Evolutionary conservation across 2,797 vertebrate species (phyloP).

Genomic region (Mycteria americana): DNA sequence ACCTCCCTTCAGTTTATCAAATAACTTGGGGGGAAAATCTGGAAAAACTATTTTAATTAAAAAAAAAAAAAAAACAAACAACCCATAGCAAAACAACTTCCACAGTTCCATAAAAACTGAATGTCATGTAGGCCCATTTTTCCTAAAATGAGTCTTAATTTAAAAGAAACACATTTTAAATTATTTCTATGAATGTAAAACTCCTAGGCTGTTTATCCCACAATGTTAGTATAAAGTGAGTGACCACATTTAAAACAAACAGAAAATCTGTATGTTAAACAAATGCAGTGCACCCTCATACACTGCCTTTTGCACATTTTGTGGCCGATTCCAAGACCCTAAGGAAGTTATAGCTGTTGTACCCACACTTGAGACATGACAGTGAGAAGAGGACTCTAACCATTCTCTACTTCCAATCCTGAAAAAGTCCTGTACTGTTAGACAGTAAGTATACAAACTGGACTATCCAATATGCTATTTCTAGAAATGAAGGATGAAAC

Average conservation of each 20-base stretch:
- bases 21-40: neutral
- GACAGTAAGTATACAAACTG: neutral
- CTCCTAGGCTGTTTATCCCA: neutral
- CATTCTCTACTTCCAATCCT: neutral
- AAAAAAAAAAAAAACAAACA: neutral
- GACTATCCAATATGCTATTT: neutral
- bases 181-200: neutral
- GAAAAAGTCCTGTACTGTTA: neutral
- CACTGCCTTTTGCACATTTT: neutral
- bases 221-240: neutral
- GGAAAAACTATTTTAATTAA: neutral
- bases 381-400: neutral
- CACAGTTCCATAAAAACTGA: neutral
- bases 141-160: neutral
- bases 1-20: neutral
- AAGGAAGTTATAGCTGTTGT: neutral
- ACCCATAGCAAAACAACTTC: neutral
- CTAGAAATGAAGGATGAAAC: neutral
- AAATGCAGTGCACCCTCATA: neutral
- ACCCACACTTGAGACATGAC: neutral
- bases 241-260: neutral
- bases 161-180: neutral
- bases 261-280: neutral
- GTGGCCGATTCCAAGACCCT: neutral
- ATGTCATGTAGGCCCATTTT: neutral